Evolutionary conservation across 2,888 invertebrate genomes (phyloP).

Genomic region (Anoncus sp.): DNA sequence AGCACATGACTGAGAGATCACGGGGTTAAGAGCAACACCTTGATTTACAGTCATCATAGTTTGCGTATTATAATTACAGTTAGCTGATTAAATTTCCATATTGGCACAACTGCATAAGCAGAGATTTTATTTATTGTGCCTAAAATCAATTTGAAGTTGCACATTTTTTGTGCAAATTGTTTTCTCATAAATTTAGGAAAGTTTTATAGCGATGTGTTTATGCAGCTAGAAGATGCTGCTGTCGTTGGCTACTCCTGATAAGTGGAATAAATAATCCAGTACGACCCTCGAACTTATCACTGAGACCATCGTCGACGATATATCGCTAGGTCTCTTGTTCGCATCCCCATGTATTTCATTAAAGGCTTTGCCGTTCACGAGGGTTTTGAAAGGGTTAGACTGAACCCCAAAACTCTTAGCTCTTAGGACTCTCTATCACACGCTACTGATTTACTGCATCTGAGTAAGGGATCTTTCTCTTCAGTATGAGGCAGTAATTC

Average conservation of each 20-base stretch:
- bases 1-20: slow-evolving; percentile 32
- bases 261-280: slow-evolving; percentile 79
- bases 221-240: too few relatives aligned
- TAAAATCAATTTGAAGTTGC: too few relatives aligned
- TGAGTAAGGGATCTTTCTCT: slow-evolving; percentile 11
- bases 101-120: too few relatives aligned
- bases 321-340: slow-evolving; percentile 35
- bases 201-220: too few relatives aligned
- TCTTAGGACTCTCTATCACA: slow-evolving; percentile 16
- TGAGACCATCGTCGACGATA: slow-evolving; percentile 41
- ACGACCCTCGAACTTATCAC: slow-evolving; percentile 76
- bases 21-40: background rate
- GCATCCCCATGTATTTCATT: slow-evolving; percentile 47
- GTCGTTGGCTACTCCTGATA: slow-evolving; percentile 62
- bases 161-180: too few relatives aligned
- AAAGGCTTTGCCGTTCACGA: slow-evolving; percentile 29
- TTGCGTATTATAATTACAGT: too few relatives aligned
- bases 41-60: background rate
- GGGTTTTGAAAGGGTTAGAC: slow-evolving; percentile 31
- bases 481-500: background rate
- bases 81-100: too few relatives aligned
- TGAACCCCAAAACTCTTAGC: slow-evolving; percentile 27
- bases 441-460: slow-evolving; percentile 18
- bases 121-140: too few relatives aligned
- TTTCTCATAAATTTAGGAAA: too few relatives aligned